These are phyloP conservation scores for Zaprionus ghesquierei DNA, from an alignment of 1,140 invertebrate species.

Conservation along the genomic window DNA sequence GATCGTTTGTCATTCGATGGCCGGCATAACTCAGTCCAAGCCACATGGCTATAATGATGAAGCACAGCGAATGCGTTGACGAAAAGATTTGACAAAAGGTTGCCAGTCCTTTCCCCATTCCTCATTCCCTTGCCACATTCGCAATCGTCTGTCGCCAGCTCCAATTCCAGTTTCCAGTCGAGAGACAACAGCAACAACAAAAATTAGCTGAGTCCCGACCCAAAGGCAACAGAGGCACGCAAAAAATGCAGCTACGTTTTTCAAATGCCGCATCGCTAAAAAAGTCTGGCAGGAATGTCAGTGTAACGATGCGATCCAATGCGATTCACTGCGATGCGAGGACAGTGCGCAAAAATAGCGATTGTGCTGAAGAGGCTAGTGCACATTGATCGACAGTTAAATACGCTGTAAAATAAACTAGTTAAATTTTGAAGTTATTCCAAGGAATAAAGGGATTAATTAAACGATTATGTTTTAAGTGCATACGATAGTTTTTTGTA, in stretches of 20 bases:
- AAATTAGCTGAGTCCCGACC: constrained; percentile 58
- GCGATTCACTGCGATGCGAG: neutral
- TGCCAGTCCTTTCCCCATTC: neutral
- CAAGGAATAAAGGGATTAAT: neutral
- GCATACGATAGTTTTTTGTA: too few relatives aligned
- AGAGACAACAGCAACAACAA: constrained; percentile 36
- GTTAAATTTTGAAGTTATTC: neutral
- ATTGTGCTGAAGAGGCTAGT: neutral
- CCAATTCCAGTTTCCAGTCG: constrained; percentile 4
- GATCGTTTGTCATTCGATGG: constrained; percentile 45
- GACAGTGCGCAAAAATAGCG: constrained; percentile 9
- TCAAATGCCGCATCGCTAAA: constrained; percentile 60
- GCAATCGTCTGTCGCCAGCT: neutral
- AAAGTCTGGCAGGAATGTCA: constrained; percentile 46
- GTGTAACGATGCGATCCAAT: constrained; percentile 31
- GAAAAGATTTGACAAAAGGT: constrained; percentile 50
- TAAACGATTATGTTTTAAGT: too few relatives aligned
- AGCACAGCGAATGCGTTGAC: constrained; percentile 27
- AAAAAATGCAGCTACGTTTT: constrained; percentile 77
- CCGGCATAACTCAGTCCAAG: constrained; percentile 32
- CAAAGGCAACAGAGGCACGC: constrained; percentile 50
- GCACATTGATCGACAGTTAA: neutral
- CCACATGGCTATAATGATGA: constrained; percentile 39
- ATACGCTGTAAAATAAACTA: constrained; percentile 8
- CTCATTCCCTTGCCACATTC: neutral